These are phyloP conservation scores for Myzus persicae DNA, from an alignment of 1,140 invertebrate species.

Conservation along the genomic window DNA sequence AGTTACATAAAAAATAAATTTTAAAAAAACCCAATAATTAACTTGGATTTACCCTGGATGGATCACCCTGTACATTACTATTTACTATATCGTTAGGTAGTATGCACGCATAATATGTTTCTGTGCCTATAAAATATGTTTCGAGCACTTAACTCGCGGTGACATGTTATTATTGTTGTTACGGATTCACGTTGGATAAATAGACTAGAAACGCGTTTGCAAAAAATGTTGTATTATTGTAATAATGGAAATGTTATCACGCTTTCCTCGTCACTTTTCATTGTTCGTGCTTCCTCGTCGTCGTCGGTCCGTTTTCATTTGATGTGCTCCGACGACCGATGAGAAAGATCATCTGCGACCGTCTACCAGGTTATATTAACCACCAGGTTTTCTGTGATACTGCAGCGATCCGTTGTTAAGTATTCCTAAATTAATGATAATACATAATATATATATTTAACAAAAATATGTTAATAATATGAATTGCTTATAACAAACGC, in stretches of 20 bases:
- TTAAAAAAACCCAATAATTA: no score
- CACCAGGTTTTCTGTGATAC: background rate
- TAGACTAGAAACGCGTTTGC: background rate
- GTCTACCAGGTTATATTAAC: background rate
- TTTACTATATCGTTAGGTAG: background rate
- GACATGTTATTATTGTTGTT: background rate
- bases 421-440: background rate
- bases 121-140: background rate
- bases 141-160: background rate
- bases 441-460: background rate
- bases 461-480: background rate
- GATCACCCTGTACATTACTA: background rate
- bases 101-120: background rate
- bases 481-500: background rate
- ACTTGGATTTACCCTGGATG: background rate
- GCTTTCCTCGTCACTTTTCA: background rate
- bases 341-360: background rate
- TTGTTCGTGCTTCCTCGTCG: background rate
- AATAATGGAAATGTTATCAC: background rate
- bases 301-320: background rate
- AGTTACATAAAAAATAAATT: background rate
- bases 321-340: background rate
- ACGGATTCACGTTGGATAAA: background rate
- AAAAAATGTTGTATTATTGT: background rate
- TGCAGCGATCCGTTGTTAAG: background rate